Base-by-base conservation (phyloP, 2,888 invertebrate species). In the Zelleria hepariella region DNA sequence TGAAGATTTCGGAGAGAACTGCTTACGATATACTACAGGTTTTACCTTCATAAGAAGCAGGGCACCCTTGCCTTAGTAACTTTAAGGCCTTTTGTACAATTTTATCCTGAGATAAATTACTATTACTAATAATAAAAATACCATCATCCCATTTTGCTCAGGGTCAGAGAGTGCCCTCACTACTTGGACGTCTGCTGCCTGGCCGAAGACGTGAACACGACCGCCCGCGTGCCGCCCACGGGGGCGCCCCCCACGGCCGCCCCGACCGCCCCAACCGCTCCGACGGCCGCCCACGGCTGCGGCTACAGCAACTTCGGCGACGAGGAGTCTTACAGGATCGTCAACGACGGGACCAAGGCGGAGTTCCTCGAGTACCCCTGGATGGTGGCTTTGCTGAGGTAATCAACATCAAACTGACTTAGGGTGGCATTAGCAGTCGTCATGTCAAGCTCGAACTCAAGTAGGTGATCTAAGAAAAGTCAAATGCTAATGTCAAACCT, bases 341-440 rank as follows among this genome's bases (percentile, higher is more conserved):
- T 91, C 0, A 86, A 88, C 20, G 74, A 73, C 0, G 88, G 92
- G 65, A 89, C 90, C 59, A 93, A 94, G 71, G 86, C 94, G 0
- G 90, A 93, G 68, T 93, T 91, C 62, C 93, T 91, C 0, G 94
- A 94, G 77, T 94, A 93, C 69, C 93, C 94, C 0, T 94, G 94
- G 94, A 93, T 94, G 92, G 91, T 92, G 0, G 93, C 93, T 0
- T 77, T 93, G 54, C 71, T 92, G 59, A 77, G 71, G 69, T 68
- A 59, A 59, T 26, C 15, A 42, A 10, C 8, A 32, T 32, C 4
- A 3, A 5, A 32, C n/a, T n/a, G n/a, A n/a, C n/a, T n/a, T n/a
- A n/a, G n/a, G n/a, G n/a, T n/a, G n/a, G n/a, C n/a, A n/a, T n/a
- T n/a, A n/a, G n/a, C n/a, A n/a, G n/a, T n/a, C n/a, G n/a, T n/a